phyloP scores from a whole-genome alignment of 2,797 vertebrate species.

The Characodon lateralis region DNA sequence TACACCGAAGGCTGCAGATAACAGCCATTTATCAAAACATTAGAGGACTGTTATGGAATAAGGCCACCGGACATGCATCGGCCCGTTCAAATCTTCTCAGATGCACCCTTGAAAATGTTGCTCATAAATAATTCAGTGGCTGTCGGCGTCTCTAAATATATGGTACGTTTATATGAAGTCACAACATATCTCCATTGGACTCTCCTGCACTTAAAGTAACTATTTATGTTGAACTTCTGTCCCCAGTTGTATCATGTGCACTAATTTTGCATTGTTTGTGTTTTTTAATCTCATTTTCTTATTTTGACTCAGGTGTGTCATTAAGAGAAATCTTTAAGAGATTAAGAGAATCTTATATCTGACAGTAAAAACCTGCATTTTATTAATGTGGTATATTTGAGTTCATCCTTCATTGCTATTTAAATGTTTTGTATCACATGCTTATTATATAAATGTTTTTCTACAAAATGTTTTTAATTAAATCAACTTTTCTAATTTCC shows the following conservation, averaged over 20 bases:
- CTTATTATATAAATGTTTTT: too few species aligned
- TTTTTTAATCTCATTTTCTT: neutral
- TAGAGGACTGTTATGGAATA: conserved; percentile 74
- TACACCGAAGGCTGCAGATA: conserved; percentile 79
- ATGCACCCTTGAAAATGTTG: conserved; percentile 71
- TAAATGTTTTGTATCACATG: too few species aligned
- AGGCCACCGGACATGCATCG: conserved; percentile 79
- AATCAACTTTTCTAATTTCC: too few species aligned
- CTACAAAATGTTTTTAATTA: too few species aligned
- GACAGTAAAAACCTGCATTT: too few species aligned
- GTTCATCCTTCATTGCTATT: too few species aligned
- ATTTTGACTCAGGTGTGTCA: neutral
- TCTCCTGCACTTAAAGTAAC: neutral
- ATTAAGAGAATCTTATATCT: too few species aligned
- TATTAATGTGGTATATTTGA: too few species aligned
- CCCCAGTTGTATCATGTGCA: neutral
- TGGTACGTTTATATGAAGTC: conserved; percentile 53
- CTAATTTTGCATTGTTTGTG: neutral
- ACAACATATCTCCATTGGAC: conserved; percentile 26
- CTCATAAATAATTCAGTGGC: conserved; percentile 80
- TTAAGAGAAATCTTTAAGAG: neutral
- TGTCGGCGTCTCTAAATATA: conserved; percentile 42
- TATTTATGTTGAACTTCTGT: neutral
- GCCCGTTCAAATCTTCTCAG: conserved; percentile 62
- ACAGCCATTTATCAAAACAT: conserved; percentile 83